Evolutionary conservation across 2,113 vertebrate genomes (phyloP).

Genomic region (Hippocampus zosterae): DNA sequence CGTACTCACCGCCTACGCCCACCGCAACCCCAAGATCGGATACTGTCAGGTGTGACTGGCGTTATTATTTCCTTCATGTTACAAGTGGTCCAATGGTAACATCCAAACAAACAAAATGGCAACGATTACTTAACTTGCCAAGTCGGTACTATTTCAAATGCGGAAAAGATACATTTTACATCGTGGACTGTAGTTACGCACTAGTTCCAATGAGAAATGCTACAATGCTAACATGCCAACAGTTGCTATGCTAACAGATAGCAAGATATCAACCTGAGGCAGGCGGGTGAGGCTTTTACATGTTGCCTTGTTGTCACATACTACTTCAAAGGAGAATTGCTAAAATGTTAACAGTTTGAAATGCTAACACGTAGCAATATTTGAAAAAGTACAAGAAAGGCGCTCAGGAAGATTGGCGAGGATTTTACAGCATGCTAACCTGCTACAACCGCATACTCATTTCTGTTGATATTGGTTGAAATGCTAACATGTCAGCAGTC

Average conservation of each 20-base stretch:
- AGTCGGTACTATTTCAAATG: no score
- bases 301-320: no score
- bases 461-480: not conserved
- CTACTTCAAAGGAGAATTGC: no score
- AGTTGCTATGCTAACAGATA: no score
- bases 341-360: not conserved
- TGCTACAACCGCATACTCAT: not conserved
- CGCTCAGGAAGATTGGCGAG: not conserved
- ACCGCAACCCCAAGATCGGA: conserved; percentile 93
- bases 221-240: no score
- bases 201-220: no score
- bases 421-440: no score
- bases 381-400: not conserved
- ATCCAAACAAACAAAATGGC: no score
- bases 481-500: not conserved
- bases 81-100: not conserved
- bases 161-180: no score
- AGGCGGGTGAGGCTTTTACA: not conserved
- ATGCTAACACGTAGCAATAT: not conserved
- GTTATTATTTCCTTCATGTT: not conserved
- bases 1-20: conserved; percentile 89
- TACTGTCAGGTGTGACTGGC: conserved; percentile 86
- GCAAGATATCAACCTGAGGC: no score
- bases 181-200: no score
- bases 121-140: no score